Base-by-base conservation (phyloP, 1,140 invertebrate species). In the Eulimnadia texana region DNA sequence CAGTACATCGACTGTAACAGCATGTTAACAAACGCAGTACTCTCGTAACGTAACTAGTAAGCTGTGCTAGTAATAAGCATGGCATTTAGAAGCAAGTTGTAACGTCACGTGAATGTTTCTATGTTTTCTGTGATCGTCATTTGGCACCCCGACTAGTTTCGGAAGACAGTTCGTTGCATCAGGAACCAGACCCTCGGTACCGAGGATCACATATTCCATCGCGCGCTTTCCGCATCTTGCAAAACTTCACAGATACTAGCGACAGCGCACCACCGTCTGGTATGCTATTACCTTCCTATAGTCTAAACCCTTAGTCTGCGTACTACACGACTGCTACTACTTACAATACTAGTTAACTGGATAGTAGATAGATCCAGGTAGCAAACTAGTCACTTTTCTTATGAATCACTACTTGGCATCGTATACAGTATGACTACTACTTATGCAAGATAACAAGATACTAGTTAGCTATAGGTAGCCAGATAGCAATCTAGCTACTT, bases 121-220 rank as follows among this genome's bases (percentile, higher is more conserved):
- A 6, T 16, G 6, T 42, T 16, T 6, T 6, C 33, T 6, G 33
- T 42, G 33, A 42, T 16, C 33, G n/a, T n/a, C n/a, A n/a, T n/a
- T n/a, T n/a, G 6, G 33, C 16, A 6, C 33, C 6, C 16, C 33
- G 6, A 9, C 6, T 42, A 42, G 33, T 42, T 16, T 42, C 33
- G 33, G 75, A 77, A 22, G 78, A 79, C 33, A 70, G 68, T 59
- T 79, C 73, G 60, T 70, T 80, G 20, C 79, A 80, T 68, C 74
- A 76, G 67, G 77, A 78, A 70, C 77, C 72, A 68, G 84, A 80
- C 70, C 79, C 81, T 9, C 77, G 84, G 68, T 81, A 84, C 70
- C 74, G 79, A 29, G 80, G 82, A 50, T 73, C 80, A 25, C 78
- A 82, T 28, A 85, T 86, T 65, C 84, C 84, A 3, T 86, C 84